Evolutionary conservation across 1,140 invertebrate species (phyloP).

Genomic region (Tyrophagus putrescentiae): DNA sequence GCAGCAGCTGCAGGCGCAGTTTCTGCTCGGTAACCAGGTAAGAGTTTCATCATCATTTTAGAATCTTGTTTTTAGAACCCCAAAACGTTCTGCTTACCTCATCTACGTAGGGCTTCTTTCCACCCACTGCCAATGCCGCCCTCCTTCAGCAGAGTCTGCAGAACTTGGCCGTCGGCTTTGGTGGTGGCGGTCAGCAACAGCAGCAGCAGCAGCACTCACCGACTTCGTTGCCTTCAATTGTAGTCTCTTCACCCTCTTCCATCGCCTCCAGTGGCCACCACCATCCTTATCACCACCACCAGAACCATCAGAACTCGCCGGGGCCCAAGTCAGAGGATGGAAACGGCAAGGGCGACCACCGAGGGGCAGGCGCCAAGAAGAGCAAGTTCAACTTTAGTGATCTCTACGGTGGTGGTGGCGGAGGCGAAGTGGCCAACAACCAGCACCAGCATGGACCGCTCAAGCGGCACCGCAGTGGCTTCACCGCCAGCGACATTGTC

Average conservation of each 20-base stretch:
- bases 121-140: too few relatives aligned
- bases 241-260: neutral
- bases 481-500: neutral
- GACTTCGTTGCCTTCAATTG: too few relatives aligned
- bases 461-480: too few relatives aligned
- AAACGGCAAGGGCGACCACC: too few relatives aligned
- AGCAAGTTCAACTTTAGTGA: too few relatives aligned
- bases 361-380: too few relatives aligned
- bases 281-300: neutral
- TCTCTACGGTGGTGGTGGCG: too few relatives aligned
- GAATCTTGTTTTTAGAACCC: neutral
- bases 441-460: too few relatives aligned
- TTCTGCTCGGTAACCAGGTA: conserved; percentile 66
- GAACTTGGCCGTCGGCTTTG: conserved; percentile 34
- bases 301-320: conserved; percentile 2
- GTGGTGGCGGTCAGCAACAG: conserved; percentile 31
- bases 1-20: conserved; percentile 57
- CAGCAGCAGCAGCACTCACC: conserved; percentile 31
- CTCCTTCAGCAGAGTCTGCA: conserved; percentile 32
- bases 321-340: too few relatives aligned
- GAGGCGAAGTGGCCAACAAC: too few relatives aligned
- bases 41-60: conserved; percentile 21
- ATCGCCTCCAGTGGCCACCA: neutral
- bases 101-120: conserved; percentile 28
- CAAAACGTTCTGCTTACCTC: neutral